phyloP scores from a whole-genome alignment of 2,113 vertebrate genomes.

The Scomber colias region DNA sequence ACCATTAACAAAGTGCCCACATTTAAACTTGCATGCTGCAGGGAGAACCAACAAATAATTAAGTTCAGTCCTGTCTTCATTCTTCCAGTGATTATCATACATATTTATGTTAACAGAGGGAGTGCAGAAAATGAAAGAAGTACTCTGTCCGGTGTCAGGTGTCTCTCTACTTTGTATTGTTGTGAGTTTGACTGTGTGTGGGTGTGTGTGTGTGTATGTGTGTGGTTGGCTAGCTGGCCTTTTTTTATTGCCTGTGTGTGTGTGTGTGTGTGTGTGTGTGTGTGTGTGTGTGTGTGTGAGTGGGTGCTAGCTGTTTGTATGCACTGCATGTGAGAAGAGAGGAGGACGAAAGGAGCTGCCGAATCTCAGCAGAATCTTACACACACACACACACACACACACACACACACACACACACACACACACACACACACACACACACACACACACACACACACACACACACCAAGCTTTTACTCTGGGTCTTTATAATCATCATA shows the following conservation, averaged over 20 bases:
- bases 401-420: neutral
- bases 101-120: constrained; percentile 13
- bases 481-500: neutral
- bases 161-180: constrained; percentile 17
- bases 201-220: constrained; percentile 25
- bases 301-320: constrained; percentile 67
- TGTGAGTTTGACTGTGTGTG: constrained; percentile 30
- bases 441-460: neutral
- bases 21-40: constrained; percentile 6
- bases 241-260: constrained; percentile 12
- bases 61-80: neutral
- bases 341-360: constrained; percentile 63
- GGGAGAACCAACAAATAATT: neutral
- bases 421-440: constrained; percentile 27
- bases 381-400: neutral
- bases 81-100: neutral
- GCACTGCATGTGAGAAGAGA: constrained; percentile 69
- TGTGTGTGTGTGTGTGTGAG: constrained; percentile 43
- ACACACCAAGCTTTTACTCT: too few species aligned
- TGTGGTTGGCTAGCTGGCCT: constrained; percentile 6
- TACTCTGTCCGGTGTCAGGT: neutral
- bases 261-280: constrained; percentile 23
- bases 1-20: neutral
- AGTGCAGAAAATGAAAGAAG: constrained; percentile 5
- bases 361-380: constrained; percentile 63